phyloP scores from a whole-genome alignment of 2,113 vertebrate species.

The Chascanopsetta lugubris region DNA sequence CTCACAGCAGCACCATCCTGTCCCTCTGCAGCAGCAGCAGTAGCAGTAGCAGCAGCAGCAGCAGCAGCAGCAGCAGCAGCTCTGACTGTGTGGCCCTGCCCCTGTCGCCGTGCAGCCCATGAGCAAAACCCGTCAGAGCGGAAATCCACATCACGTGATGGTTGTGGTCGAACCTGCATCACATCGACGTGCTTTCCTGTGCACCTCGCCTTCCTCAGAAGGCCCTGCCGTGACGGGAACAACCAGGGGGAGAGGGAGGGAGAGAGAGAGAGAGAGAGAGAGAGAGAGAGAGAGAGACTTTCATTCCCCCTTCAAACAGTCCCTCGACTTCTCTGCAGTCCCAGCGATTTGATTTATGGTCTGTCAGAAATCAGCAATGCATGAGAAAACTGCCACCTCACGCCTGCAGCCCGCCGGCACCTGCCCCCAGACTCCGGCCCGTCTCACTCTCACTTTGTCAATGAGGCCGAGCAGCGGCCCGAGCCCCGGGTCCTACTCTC shows the following conservation, averaged over 20 bases:
- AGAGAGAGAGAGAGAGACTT: neutral
- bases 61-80: constrained; percentile 46
- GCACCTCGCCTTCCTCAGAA: constrained; percentile 54
- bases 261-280: neutral
- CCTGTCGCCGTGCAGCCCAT: constrained; percentile 34
- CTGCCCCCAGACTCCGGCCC: constrained; percentile 62
- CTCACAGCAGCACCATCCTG: constrained; percentile 54
- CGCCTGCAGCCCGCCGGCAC: constrained; percentile 45
- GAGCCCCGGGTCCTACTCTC: constrained; percentile 53
- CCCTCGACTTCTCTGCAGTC: constrained; percentile 56
- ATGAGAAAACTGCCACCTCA: constrained; percentile 55
- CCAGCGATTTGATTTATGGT: constrained; percentile 63
- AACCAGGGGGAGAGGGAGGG: constrained; percentile 3
- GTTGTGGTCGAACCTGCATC: constrained; percentile 71
- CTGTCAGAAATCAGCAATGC: constrained; percentile 70
- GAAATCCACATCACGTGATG: constrained; percentile 85
- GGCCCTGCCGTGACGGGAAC: constrained; percentile 22
- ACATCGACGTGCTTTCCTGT: constrained; percentile 49
- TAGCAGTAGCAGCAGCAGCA: no score
- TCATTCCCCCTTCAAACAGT: constrained; percentile 45
- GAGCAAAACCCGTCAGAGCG: constrained; percentile 70
- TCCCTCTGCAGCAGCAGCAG: constrained; percentile 46
- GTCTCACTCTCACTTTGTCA: constrained; percentile 60
- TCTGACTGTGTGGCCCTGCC: constrained; percentile 56
- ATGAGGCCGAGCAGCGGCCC: constrained; percentile 41